phyloP scores from a whole-genome alignment of 2,888 invertebrate genomes.

The Pollenia amentaria region DNA sequence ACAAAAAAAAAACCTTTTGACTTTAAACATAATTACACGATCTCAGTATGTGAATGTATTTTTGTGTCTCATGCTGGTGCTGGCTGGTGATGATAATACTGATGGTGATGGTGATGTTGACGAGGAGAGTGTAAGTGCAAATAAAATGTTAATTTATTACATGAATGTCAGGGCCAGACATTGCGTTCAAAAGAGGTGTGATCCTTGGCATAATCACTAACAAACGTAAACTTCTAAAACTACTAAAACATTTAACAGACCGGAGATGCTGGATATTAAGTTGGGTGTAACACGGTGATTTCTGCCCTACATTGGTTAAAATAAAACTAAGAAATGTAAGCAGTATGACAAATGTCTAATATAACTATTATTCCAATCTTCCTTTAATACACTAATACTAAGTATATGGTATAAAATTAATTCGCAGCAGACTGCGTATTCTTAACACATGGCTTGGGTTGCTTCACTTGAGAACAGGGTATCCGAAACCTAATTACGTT shows the following conservation, averaged over 20 bases:
- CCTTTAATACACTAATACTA: too few species aligned
- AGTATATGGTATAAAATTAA: too few species aligned
- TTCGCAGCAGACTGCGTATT: too few species aligned
- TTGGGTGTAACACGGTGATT: neutral
- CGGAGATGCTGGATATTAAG: conserved; percentile 30
- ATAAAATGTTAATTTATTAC: conserved; percentile 75
- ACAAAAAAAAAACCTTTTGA: conserved; percentile 23
- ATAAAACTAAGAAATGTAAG: too few species aligned
- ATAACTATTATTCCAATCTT: too few species aligned
- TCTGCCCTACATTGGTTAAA: too few species aligned
- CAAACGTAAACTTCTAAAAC: conserved; percentile 41
- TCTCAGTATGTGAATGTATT: conserved; percentile 17
- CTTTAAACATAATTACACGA: neutral
- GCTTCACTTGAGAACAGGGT: too few species aligned
- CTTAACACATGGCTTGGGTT: too few species aligned
- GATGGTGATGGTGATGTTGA: conserved; percentile 7
- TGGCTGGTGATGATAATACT: neutral
- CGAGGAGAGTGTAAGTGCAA: conserved; percentile 45
- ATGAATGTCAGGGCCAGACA: conserved; percentile 72
- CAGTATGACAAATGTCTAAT: too few species aligned
- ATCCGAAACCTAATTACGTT: too few species aligned
- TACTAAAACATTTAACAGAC: neutral
- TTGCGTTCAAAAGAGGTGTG: conserved; percentile 70
- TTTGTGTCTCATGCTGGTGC: neutral
- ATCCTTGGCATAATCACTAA: conserved; percentile 59